Evolutionary conservation across 2,888 invertebrate species (phyloP).

Genomic region (Chirona hameri): DNA sequence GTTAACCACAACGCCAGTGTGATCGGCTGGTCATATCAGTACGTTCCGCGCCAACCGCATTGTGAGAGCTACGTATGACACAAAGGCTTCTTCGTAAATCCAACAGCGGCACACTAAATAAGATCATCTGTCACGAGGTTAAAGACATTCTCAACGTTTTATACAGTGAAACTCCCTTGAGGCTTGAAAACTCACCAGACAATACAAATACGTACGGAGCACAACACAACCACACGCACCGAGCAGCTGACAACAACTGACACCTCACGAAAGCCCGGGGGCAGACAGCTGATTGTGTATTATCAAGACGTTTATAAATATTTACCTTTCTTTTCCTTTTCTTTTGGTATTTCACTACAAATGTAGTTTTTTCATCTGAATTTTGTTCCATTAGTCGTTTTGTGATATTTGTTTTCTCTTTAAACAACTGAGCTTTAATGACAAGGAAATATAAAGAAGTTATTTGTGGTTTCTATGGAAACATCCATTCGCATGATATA

Average conservation of each 20-base stretch:
- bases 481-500: neutral
- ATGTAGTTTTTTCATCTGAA: neutral
- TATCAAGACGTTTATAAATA: neutral
- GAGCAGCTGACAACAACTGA: neutral
- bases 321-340: neutral
- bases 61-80: too few relatives aligned
- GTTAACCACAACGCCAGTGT: too few relatives aligned
- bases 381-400: neutral
- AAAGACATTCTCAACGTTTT: too few relatives aligned
- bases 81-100: too few relatives aligned
- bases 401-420: neutral
- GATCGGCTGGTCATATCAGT: too few relatives aligned
- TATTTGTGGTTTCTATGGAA: neutral
- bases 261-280: conserved; percentile 12
- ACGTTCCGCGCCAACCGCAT: too few relatives aligned
- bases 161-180: too few relatives aligned
- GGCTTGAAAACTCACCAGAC: neutral
- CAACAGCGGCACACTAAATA: too few relatives aligned
- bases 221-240: neutral
- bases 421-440: neutral
- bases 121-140: too few relatives aligned
- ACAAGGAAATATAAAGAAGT: too few relatives aligned
- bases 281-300: neutral
- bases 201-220: neutral
- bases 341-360: too few relatives aligned